Percentiles rank a stretch among this genome's conserved stretches.
Evolutionary conservation across 2,888 invertebrate genomes (phyloP).

Genomic region (Thymelicus lineola): DNA sequence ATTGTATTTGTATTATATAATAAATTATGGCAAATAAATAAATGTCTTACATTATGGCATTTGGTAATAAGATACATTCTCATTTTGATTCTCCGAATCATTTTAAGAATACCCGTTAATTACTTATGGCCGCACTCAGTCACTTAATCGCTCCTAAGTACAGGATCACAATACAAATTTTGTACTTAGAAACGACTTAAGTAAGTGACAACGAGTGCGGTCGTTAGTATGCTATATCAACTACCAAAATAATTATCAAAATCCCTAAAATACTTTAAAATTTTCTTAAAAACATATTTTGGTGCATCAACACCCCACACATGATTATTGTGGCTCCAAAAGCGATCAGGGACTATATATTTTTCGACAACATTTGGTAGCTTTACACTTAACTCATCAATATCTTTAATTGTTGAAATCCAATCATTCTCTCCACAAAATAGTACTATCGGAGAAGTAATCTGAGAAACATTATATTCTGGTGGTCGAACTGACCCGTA

Average conservation of each 20-base stretch:
- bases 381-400: slow-evolving; percentile 76
- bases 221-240: too few relatives aligned
- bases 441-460: slow-evolving; percentile 69
- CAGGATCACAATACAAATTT: too few relatives aligned
- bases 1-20: too few relatives aligned
- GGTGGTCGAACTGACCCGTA: slow-evolving; percentile 68
- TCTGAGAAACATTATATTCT: slow-evolving; percentile 62
- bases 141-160: too few relatives aligned
- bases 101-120: too few relatives aligned
- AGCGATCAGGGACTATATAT: slow-evolving; percentile 82
- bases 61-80: too few relatives aligned
- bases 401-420: slow-evolving; percentile 85
- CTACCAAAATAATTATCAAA: slow-evolving; percentile 33
- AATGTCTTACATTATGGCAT: too few relatives aligned
- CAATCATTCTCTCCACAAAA: slow-evolving; percentile 84
- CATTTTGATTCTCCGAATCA: too few relatives aligned
- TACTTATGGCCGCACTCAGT: too few relatives aligned
- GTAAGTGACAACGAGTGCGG: too few relatives aligned
- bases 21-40: too few relatives aligned
- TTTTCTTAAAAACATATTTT: slow-evolving; percentile 58
- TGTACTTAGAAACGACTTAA: too few relatives aligned
- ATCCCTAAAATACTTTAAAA: slow-evolving; percentile 58
- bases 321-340: slow-evolving; percentile 76
- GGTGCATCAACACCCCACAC: slow-evolving; percentile 65
- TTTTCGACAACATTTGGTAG: slow-evolving; percentile 85